These are phyloP conservation scores for Chrysogorgia sp. DNA, from an alignment of 92 coral and sea anemone genomes.

Conservation along the genomic window DNA sequence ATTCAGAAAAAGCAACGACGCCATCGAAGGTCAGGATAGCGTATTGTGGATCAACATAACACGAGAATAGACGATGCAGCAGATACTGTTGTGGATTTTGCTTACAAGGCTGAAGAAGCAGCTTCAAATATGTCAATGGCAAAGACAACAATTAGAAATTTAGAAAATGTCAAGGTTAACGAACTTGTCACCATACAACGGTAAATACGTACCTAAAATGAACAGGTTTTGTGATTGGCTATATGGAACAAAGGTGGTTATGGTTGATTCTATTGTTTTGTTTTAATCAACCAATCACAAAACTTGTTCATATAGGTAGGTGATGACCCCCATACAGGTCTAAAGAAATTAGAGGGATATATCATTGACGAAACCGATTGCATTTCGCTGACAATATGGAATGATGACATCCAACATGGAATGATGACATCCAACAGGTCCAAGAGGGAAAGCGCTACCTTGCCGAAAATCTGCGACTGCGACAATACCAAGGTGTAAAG, in stretches of 20 bases:
- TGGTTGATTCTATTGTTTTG: too few species aligned
- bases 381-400: constrained; percentile 28
- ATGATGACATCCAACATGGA: too few species aligned
- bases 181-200: constrained; percentile 24
- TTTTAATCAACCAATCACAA: too few species aligned
- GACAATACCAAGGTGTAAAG: constrained; percentile 25
- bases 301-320: too few species aligned
- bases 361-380: constrained; percentile 13
- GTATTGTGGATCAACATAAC: constrained; percentile 18
- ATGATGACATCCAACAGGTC: constrained; percentile 14
- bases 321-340: too few species aligned
- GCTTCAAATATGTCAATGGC: background rate
- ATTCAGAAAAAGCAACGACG: constrained; percentile 9
- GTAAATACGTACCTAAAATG: too few species aligned
- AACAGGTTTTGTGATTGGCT: too few species aligned
- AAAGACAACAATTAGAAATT: constrained; percentile 18
- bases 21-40: background rate
- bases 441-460: constrained; percentile 21
- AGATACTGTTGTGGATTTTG: constrained; percentile 20
- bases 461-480: constrained; percentile 22
- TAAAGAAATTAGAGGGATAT: background rate
- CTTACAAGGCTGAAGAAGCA: background rate
- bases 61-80: constrained; percentile 35
- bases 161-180: constrained; percentile 28
- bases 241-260: too few species aligned